These are phyloP conservation scores for Pycnomerus fuliginosus DNA, from an alignment of 2,888 invertebrate species.

Conservation along the genomic window DNA sequence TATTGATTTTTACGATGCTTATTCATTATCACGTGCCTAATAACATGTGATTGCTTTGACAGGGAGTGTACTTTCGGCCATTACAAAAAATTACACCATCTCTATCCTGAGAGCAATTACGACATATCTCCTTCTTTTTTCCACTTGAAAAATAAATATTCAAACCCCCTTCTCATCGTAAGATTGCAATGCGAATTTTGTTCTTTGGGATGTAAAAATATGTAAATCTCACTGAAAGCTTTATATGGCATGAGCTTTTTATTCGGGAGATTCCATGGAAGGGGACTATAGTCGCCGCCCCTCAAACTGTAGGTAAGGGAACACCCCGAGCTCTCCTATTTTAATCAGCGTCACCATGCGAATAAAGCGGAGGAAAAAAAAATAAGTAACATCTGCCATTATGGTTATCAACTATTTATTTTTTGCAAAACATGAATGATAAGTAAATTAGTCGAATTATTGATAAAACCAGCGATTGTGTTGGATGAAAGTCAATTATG, in stretches of 20 bases:
- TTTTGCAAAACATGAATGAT: no score
- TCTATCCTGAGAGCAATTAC: constrained; percentile 26
- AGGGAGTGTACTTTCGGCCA: constrained; percentile 41
- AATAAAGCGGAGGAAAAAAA: constrained; percentile 30
- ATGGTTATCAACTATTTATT: neutral
- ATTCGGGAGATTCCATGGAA: constrained; percentile 34
- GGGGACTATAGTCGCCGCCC: constrained; percentile 37
- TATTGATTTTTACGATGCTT: no score
- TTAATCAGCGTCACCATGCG: constrained; percentile 41
- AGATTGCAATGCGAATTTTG: constrained; percentile 47
- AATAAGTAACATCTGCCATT: neutral
- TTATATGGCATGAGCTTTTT: constrained; percentile 34
- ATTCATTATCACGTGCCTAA: neutral
- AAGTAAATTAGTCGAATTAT: constrained; percentile 7
- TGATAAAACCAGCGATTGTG: neutral
- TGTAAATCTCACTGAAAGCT: constrained; percentile 48
- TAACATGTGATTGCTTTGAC: constrained; percentile 2
- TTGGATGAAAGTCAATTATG: constrained; percentile 18
- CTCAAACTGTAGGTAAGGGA: constrained; percentile 42
- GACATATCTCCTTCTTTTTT: constrained; percentile 26
- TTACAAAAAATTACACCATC: constrained; percentile 27
- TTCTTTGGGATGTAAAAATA: constrained; percentile 50
- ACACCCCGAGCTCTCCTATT: constrained; percentile 40
- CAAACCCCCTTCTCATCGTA: constrained; percentile 40
- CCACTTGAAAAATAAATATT: constrained; percentile 39